These are phyloP conservation scores for Lucilia sericata DNA, from an alignment of 1,140 invertebrate genomes.

Conservation along the genomic window DNA sequence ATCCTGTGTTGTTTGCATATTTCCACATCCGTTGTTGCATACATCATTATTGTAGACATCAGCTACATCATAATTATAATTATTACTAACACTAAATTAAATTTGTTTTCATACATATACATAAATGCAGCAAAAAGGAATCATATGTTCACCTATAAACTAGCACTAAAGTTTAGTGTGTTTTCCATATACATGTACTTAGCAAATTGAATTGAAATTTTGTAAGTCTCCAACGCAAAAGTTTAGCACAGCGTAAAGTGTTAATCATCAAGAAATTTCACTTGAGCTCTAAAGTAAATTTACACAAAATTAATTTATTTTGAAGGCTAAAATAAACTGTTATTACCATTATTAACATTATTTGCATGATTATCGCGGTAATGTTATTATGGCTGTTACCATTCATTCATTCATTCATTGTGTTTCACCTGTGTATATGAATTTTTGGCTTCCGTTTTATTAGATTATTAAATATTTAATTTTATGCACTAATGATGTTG, in stretches of 20 bases:
- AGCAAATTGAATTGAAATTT: neutral
- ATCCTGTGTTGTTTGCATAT: neutral
- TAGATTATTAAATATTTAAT: constrained; percentile 6
- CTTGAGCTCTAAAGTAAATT: constrained; percentile 44
- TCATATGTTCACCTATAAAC: neutral
- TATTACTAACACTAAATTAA: neutral
- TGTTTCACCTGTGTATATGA: neutral
- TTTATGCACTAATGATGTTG: neutral
- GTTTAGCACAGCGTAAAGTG: constrained; percentile 45
- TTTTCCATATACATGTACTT: neutral
- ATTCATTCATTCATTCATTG: neutral
- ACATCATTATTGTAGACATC: neutral
- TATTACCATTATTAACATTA: neutral
- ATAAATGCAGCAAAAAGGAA: neutral
- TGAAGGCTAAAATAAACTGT: neutral
- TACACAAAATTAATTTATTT: constrained; percentile 12
- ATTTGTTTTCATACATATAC: neutral
- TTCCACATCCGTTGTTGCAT: neutral
- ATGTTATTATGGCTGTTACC: neutral
- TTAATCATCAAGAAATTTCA: constrained; percentile 48
- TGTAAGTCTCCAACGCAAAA: neutral
- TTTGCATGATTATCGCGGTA: neutral
- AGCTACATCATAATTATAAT: neutral
- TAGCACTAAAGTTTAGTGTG: neutral
- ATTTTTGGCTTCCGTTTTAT: constrained; percentile 19